phyloP scores from a whole-genome alignment of 1,140 invertebrate genomes.

The Helicoverpa zea region DNA sequence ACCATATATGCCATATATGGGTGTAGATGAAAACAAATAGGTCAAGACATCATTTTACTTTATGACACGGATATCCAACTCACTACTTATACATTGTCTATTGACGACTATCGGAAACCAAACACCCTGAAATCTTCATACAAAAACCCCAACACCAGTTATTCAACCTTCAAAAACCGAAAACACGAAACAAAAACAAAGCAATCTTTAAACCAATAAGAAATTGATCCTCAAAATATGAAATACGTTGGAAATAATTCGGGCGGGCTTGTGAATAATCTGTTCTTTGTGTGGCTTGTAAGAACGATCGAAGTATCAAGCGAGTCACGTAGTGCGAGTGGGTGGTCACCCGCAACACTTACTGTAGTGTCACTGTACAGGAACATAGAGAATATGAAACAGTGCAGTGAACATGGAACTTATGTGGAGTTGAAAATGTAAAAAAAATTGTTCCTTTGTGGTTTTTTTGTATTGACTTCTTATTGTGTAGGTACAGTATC shows the following conservation, averaged over 20 bases:
- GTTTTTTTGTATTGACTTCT: too few relatives aligned
- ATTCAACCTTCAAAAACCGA: background rate
- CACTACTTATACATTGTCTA: too few relatives aligned
- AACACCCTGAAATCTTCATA: too few relatives aligned
- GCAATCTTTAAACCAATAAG: background rate
- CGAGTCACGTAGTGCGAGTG: constrained; percentile 40
- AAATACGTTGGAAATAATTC: constrained; percentile 16
- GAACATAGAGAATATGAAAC: background rate
- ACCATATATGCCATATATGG: too few relatives aligned
- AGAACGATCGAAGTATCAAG: constrained; percentile 43
- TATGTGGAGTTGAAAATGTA: background rate
- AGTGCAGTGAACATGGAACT: background rate
- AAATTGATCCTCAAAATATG: background rate
- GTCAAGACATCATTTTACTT: too few relatives aligned
- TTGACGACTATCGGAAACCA: too few relatives aligned
- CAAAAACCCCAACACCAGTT: too few relatives aligned
- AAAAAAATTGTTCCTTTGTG: background rate
- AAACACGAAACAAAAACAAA: background rate
- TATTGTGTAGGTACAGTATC: too few relatives aligned
- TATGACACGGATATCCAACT: too few relatives aligned
- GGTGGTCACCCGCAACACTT: constrained; percentile 41
- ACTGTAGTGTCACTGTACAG: background rate
- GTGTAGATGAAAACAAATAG: too few relatives aligned
- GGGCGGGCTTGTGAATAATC: constrained; percentile 41
- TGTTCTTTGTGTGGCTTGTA: constrained; percentile 29